Evolutionary conservation across 2,888 invertebrate genomes (phyloP), one percentile per base, ranked within the genome.

Genomic region (Ceramica pisi): DNA sequence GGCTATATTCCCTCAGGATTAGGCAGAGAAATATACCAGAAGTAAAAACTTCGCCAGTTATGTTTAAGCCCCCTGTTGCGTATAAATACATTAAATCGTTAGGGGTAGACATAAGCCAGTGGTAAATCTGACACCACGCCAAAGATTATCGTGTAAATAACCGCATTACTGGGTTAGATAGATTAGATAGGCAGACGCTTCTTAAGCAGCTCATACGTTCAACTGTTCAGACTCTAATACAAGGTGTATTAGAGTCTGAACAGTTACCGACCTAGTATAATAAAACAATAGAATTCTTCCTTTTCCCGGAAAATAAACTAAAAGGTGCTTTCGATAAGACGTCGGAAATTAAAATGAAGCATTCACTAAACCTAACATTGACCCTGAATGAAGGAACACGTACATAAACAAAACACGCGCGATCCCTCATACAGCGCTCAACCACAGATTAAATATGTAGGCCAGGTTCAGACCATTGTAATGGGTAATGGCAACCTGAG

Each of bases 401-500:
- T 75, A 68, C 66, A 44, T 75, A 71, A 68, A 80, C 63, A 76
- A 61, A 71, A 71, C 63, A 59, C 67, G 67, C 53, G n/a, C 23
- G 57, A 44, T 59, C n/a, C 63, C 63, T 66, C 60, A 64, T 67
- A 63, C 57, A 16, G 7, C 38, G 7, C 21, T 14, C 44, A 46
- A 66, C 68, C 74, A 63, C 68, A 74, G 66, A 70, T 69, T 64
- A 74, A 78, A 74, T 78, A 78, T 79, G 63, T 63, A 74, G 57
- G 53, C 61, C 74, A 74, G 41, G 51, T 65, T 21, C 44, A 65
- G 62, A 62, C 65, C 57, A 59, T 66, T 55, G 53, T 55, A 50
- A 66, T 64, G 21, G 44, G 41, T 60, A 73, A 67, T 57, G 9
- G 46, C 21, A 72, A 46, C 21, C 44, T 50, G 12, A 61, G 67